These are phyloP conservation scores for Drosophila picticornis DNA, from an alignment of 2,888 invertebrate species.

Conservation along the genomic window DNA sequence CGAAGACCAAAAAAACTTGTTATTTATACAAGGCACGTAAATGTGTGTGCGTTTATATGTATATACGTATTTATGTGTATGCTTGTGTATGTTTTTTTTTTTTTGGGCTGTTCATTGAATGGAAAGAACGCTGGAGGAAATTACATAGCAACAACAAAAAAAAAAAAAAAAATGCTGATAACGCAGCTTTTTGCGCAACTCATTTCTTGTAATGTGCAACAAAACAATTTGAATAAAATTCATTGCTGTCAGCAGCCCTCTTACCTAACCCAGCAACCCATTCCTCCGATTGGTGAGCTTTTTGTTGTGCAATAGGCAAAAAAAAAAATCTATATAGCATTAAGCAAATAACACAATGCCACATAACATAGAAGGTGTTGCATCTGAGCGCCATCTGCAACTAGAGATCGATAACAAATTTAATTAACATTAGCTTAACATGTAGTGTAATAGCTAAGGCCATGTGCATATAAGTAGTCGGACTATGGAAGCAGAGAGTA, in stretches of 20 bases:
- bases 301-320: not conserved
- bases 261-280: too few relatives aligned
- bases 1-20: constrained; percentile 60
- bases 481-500: constrained; percentile 26
- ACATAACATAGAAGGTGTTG: not conserved
- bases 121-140: constrained; percentile 54
- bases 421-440: not conserved
- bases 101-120: constrained; percentile 63
- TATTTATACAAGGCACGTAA: constrained; percentile 77
- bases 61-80: constrained; percentile 5
- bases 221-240: constrained; percentile 34
- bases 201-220: constrained; percentile 22
- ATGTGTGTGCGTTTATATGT: constrained; percentile 18
- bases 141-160: constrained; percentile 33
- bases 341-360: not conserved
- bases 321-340: not conserved
- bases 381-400: not conserved
- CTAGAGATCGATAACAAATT: not conserved
- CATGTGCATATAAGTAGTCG: not conserved
- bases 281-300: not conserved
- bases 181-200: constrained; percentile 33
- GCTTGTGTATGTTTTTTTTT: not conserved
- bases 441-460: not conserved
- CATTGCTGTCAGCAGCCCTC: not conserved
- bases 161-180: constrained; percentile 53